Conservation (phyloP, 2,888 invertebrate genomes). For the Aporophyla nigra region DNA sequence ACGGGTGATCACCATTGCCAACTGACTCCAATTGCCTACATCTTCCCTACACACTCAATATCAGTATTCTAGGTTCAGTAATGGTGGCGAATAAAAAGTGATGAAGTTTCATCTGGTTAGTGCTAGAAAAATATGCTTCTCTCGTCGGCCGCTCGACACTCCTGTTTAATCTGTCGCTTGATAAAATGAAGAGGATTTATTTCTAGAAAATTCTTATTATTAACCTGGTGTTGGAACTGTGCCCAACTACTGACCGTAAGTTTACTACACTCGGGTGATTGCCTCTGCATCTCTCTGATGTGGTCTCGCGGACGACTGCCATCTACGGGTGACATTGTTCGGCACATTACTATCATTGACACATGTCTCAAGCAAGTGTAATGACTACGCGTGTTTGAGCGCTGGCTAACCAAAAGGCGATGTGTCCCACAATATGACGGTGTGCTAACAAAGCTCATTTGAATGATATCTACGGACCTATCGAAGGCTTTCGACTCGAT, state of each 20-base stretch:
- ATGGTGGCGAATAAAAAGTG: neutral
- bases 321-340: neutral
- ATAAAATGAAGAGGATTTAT: conserved; percentile 1
- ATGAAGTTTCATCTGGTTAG: conserved; percentile 3
- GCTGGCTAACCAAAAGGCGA: neutral
- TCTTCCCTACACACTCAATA: neutral
- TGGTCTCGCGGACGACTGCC: neutral
- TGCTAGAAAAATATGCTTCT: neutral
- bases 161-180: conserved; percentile 3
- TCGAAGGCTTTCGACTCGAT: too few species aligned
- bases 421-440: neutral
- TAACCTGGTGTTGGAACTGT: conserved; percentile 3
- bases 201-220: neutral
- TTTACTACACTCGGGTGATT: neutral
- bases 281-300: neutral
- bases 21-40: too few species aligned
- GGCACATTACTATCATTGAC: neutral
- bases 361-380: neutral
- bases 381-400: neutral
- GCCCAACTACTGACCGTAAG: neutral
- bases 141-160: neutral
- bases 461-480: too few species aligned
- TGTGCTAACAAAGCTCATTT: conserved; percentile 3
- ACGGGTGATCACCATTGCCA: too few species aligned
- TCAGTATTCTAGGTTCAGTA: neutral